Conservation (phyloP, 2,113 vertebrate genomes). For the Synchiropus splendidus region DNA sequence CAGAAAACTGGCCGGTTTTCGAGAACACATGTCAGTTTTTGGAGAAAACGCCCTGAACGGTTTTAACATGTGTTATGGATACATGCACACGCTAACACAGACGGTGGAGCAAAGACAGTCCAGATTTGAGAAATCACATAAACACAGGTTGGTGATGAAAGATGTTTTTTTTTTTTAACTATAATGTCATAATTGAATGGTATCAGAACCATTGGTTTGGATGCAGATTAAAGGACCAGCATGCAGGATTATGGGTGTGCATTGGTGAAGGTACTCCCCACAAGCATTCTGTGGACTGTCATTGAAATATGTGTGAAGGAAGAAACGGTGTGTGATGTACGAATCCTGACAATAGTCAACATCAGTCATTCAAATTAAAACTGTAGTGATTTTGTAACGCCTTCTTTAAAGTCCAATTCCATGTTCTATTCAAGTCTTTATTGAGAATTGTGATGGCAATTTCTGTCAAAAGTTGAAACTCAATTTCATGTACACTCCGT, state of each 20-base stretch:
- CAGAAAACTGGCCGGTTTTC: conserved; percentile 22
- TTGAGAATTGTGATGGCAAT: no score
- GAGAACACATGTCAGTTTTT: conserved; percentile 36
- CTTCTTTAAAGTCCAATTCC: no score
- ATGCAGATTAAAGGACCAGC: conserved; percentile 1
- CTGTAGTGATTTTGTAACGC: no score
- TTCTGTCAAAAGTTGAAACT: no score
- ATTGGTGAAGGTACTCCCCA: no score
- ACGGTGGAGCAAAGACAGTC: not conserved
- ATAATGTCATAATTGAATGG: not conserved
- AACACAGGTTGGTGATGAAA: not conserved
- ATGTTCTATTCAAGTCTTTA: no score
- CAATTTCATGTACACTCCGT: no score
- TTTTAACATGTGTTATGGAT: conserved; percentile 11
- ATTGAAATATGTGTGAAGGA: no score
- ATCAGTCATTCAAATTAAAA: no score
- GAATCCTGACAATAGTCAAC: no score
- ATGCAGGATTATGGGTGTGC: not conserved
- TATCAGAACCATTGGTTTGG: not conserved
- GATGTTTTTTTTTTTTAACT: not conserved
- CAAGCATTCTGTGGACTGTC: no score
- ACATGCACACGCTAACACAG: not conserved
- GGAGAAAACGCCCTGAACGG: conserved; percentile 13
- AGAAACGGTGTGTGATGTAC: no score
- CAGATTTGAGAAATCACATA: not conserved